Evolutionary conservation across 2,113 vertebrate species (phyloP), one percentile per base, ranked within the genome.

Genomic region (Pollimyrus isidori): DNA sequence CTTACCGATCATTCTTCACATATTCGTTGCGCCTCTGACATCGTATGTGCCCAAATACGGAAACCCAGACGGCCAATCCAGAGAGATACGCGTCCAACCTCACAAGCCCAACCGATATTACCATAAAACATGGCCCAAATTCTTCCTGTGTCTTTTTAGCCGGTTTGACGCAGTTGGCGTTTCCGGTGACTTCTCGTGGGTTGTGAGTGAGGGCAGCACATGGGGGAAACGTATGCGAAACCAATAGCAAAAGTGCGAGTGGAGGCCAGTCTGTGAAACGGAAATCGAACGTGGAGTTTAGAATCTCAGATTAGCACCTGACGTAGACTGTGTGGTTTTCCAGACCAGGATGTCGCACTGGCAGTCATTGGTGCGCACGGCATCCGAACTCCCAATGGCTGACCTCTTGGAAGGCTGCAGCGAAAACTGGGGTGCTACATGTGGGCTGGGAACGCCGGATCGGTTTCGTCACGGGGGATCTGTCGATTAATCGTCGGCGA

Each of bases 291-390:
- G 53, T 30, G n/a, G 62, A 73, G 10, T 23, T 48, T 23, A 89
- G 56, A 62, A 85, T 49, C n/a, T n/a, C 30, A 21, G 65, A 85
- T 85, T 89, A 84, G 76, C 88, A 58, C 50, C 88, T 83, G 39
- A 48, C 6, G 50, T 23, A 58, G 30, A 42, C 21, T 10, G 19
- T 30, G 19, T 50, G 17, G 23, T 50, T 50, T 48, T 23, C 45
- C 73, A 52, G 39, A 39, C 30, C 9, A 17, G 46, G 73, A 23
- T 13, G 5, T 19, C 7, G 4, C 26, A 2, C 48, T 19, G 11
- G 85, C 26, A 52, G 17, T 35, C 85, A 19, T 30, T 52, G n/a
- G 83, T 50, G 21, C 21, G 30, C 35, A 39, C 26, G 5, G 69
- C 15, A n/a, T 7, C 26, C 30, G 50, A 3, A 7, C 46, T 13